Evolutionary conservation across 2,113 vertebrate species (phyloP), one percentile per base, ranked within the genome.

Genomic region (Neopipo cinnamomea): DNA sequence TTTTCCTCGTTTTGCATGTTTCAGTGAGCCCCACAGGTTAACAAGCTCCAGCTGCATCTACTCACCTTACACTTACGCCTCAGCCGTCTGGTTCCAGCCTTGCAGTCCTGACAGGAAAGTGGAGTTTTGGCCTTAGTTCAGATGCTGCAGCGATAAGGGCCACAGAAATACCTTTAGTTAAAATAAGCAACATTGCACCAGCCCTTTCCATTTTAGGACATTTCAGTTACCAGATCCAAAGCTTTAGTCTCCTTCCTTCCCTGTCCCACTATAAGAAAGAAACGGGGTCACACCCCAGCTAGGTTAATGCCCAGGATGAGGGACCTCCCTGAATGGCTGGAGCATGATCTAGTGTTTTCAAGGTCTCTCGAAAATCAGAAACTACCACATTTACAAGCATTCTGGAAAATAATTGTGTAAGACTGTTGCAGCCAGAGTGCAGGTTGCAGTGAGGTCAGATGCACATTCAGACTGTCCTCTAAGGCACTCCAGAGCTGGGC

Each of bases 101-200:
- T 72, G 47, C 41, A 68, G 68, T 72, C 28, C 68, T 81, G 90
- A 84, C 55, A 74, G 75, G 74, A 94, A 96, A 90, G 67, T 71
- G 50, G 35, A 80, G 28, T 63, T 91, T 76, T 86, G 76, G 88
- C 81, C 59, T 89, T 94, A 59, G 63, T 76, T 94, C 59, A 79
- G 88, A 95, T 96, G 59, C 55, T 85, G 41, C 42, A 66, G 58
- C 50, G 94, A 93, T 96, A 94, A 88, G 56, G 71, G 47, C 63
- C 47, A 23, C 84, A 39, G 79, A 97, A 95, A 94, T 88, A 90
- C 47, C 79, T 92, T 79, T n/a, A 75, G 76, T 91, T 84, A 93
- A 95, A 93, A 88, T 84, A 95, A 92, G 92, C 78, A 90, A 25
- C 17, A 46, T 35, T 76, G 44, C 49, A 89, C 33, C 65, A 85